Percentiles rank a stretch among this genome's conserved stretches.
Conservation (phyloP, 2,113 vertebrate genomes). For the Hemiscyllium ocellatum region DNA sequence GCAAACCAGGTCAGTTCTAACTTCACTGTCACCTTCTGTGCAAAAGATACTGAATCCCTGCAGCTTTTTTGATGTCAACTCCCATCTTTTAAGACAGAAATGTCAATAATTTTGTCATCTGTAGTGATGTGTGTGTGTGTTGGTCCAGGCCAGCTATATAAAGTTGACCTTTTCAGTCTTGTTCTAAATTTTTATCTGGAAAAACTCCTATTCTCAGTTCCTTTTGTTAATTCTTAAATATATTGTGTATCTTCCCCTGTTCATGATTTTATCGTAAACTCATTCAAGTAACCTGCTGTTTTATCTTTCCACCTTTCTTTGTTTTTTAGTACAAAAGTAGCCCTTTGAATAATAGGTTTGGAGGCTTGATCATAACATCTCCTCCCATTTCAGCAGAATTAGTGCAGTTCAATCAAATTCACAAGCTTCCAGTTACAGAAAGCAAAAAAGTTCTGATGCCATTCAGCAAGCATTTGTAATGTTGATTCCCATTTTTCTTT, state of each 20-base stretch:
- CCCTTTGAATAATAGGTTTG: background rate
- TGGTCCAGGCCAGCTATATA: background rate
- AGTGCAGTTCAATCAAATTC: background rate
- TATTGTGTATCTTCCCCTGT: no score
- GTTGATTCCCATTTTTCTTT: background rate
- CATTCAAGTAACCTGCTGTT: background rate
- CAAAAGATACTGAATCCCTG: background rate
- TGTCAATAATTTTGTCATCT: background rate
- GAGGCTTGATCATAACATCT: background rate
- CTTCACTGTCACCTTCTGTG: background rate
- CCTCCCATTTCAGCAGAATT: background rate
- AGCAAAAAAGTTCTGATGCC: background rate
- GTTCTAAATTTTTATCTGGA: no score
- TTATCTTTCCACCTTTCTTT: background rate
- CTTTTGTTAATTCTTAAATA: background rate
- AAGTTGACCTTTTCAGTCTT: background rate
- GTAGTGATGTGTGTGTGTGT: background rate
- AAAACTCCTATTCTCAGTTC: background rate
- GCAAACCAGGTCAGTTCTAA: conserved; percentile 15
- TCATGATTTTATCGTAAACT: background rate
- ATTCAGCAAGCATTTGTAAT: background rate
- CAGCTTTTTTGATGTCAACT: background rate
- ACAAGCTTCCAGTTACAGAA: background rate
- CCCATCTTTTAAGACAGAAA: background rate
- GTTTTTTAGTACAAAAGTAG: background rate